Conservation (phyloP, 1,140 invertebrate genomes). For the Sarcophaga bullata region DNA sequence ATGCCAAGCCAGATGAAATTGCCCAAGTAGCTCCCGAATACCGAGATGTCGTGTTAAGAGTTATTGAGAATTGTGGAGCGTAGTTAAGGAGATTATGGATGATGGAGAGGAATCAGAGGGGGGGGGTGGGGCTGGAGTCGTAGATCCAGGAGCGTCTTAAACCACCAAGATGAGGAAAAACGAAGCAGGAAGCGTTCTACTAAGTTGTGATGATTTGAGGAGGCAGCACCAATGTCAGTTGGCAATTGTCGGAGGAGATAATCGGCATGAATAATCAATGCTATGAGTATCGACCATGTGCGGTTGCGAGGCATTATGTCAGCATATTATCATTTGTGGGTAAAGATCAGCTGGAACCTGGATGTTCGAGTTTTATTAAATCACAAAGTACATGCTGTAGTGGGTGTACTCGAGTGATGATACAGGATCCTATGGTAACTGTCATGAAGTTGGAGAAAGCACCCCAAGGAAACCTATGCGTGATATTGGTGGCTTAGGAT, state of each 20-base stretch:
- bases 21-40: slow-evolving; percentile 97
- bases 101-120: slow-evolving; percentile 99
- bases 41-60: slow-evolving; percentile 95
- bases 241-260: slow-evolving; percentile 99
- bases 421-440: slow-evolving; percentile 99
- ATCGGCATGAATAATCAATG: slow-evolving; percentile 99
- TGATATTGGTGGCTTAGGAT: slow-evolving; percentile 99
- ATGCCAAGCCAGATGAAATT: slow-evolving; percentile 97
- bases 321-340: slow-evolving; percentile 99
- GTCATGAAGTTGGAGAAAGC: slow-evolving; percentile 99
- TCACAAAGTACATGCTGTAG: slow-evolving; percentile 99
- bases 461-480: slow-evolving; percentile 99
- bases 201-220: slow-evolving; percentile 98
- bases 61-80: slow-evolving; percentile 95
- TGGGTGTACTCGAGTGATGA: slow-evolving; percentile 98
- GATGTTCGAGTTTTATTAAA: slow-evolving; percentile 98
- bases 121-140: too few relatives aligned
- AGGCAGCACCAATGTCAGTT: slow-evolving; percentile 99
- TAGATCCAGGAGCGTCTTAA: slow-evolving; percentile 98
- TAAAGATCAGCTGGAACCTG: slow-evolving; percentile 99
- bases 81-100: slow-evolving; percentile 98
- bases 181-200: slow-evolving; percentile 96
- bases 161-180: slow-evolving; percentile 99
- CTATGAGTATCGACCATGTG: slow-evolving; percentile 99
- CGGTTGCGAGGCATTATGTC: slow-evolving; percentile 99